Evolutionary conservation across 2,888 invertebrate genomes (phyloP).

Genomic region (Gibbula magus): DNA sequence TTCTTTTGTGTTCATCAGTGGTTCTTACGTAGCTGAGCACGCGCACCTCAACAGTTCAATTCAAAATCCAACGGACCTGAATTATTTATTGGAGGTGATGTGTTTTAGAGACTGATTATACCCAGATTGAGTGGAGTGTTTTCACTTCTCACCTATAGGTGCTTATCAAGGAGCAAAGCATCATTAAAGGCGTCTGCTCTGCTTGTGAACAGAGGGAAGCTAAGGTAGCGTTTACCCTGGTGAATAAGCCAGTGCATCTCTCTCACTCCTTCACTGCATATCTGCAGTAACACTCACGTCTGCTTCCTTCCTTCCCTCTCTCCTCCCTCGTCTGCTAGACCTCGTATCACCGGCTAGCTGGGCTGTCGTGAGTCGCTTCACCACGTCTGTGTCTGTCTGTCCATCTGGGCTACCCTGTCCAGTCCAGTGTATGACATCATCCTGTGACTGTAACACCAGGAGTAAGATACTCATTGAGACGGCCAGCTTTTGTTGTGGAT

Average conservation of each 20-base stretch:
- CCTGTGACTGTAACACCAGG: too few species aligned
- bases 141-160: neutral
- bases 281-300: slow-evolving; percentile 7
- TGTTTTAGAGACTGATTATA: neutral
- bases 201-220: neutral
- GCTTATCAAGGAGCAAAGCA: neutral
- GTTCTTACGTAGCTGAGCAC: neutral
- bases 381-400: neutral
- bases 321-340: slow-evolving; percentile 3
- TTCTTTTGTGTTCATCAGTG: neutral
- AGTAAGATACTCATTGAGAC: too few species aligned
- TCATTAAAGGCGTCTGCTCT: neutral
- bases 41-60: neutral
- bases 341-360: neutral
- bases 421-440: neutral
- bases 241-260: neutral
- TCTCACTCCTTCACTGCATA: neutral
- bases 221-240: neutral
- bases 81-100: neutral
- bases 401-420: neutral
- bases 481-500: neutral
- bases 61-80: neutral
- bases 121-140: neutral
- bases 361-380: too few species aligned
- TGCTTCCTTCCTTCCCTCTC: slow-evolving; percentile 8